These are phyloP conservation scores for Pteria penguin DNA, from an alignment of 2,888 invertebrate genomes.

Conservation along the genomic window DNA sequence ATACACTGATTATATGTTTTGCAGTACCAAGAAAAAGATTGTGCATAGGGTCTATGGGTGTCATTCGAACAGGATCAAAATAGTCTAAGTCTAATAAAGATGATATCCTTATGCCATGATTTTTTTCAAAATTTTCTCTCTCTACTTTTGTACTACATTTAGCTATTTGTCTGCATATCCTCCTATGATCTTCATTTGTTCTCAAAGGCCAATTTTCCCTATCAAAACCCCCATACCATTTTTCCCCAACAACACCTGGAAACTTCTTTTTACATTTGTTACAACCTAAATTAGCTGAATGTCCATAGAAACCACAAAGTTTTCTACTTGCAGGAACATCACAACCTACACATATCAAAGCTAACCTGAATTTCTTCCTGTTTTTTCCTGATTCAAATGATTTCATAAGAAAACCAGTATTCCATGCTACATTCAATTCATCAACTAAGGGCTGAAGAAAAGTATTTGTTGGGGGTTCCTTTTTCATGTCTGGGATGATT, in stretches of 20 bases:
- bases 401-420: constrained; percentile 1
- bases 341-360: constrained; percentile 12
- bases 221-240: constrained; percentile 21
- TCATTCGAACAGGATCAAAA: constrained; percentile 32
- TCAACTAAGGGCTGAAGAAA: constrained; percentile 13
- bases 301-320: constrained; percentile 30
- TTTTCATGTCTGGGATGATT: too few species aligned
- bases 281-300: constrained; percentile 28
- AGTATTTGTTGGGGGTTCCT: constrained; percentile 22
- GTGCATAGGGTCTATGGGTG: constrained; percentile 32
- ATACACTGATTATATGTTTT: constrained; percentile 9
- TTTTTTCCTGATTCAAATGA: constrained; percentile 4
- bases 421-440: constrained; percentile 25
- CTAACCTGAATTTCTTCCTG: constrained; percentile 19
- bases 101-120: constrained; percentile 20
- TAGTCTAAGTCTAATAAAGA: constrained; percentile 13
- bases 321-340: too few species aligned
- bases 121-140: constrained; percentile 1
- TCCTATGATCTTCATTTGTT: neutral
- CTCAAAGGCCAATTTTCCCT: neutral
- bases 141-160: neutral
- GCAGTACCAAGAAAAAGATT: too few species aligned
- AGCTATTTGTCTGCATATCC: neutral
- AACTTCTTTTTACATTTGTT: constrained; percentile 32
- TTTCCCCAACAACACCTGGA: constrained; percentile 18